These are phyloP conservation scores for Polymixis lichenea DNA, from an alignment of 2,888 invertebrate species.

Conservation along the genomic window DNA sequence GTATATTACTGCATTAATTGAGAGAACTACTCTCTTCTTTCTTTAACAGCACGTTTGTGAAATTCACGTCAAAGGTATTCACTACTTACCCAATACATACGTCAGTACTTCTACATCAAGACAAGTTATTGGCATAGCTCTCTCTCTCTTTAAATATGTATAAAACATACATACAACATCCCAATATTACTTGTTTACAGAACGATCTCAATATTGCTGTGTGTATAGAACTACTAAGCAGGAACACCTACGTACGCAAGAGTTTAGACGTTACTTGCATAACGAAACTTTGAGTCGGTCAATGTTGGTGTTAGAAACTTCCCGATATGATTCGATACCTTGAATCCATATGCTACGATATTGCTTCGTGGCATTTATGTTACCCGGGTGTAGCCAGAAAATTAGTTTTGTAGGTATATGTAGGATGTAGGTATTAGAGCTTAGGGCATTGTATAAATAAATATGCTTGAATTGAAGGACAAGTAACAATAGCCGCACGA, in stretches of 20 bases:
- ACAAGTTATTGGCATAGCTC: background rate
- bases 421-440: background rate
- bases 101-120: background rate
- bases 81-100: background rate
- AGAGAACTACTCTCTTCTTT: background rate
- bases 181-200: background rate
- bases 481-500: too few relatives aligned
- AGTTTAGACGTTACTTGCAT: conserved; percentile 8
- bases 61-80: background rate
- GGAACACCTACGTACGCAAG: background rate
- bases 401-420: background rate
- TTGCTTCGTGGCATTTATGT: background rate
- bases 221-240: background rate
- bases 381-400: background rate
- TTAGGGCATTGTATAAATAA: too few relatives aligned
- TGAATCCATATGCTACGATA: background rate
- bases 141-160: too few relatives aligned
- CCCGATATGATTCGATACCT: conserved; percentile 1
- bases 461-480: too few relatives aligned
- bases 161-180: background rate
- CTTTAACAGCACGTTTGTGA: background rate
- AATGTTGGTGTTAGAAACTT: conserved; percentile 3
- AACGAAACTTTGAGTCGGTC: conserved; percentile 9
- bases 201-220: background rate
- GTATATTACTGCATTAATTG: background rate